Conservation (phyloP, 1,140 invertebrate species). For the Dryas iulia region DNA sequence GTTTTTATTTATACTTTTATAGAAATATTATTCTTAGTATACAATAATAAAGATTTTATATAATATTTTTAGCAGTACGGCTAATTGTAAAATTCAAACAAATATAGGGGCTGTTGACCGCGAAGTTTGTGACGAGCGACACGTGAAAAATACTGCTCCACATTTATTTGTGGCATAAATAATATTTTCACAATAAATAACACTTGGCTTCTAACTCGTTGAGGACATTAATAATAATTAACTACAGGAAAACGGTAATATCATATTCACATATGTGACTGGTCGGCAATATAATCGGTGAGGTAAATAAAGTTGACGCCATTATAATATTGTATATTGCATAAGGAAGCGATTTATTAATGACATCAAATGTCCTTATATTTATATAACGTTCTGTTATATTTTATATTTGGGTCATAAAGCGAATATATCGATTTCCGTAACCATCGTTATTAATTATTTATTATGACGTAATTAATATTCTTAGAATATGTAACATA, state of each 20-base stretch:
- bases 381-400: not conserved
- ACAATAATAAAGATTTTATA: not conserved
- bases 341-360: slow-evolving; percentile 17
- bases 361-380: not conserved
- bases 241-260: slow-evolving; percentile 32
- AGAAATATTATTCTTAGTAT: too few species aligned
- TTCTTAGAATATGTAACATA: not conserved
- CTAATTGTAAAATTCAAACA: slow-evolving; percentile 12
- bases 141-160: slow-evolving; percentile 39
- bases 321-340: slow-evolving; percentile 1
- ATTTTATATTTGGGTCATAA: too few species aligned
- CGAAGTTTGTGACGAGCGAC: slow-evolving; percentile 28
- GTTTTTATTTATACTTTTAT: too few species aligned
- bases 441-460: too few species aligned
- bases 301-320: slow-evolving; percentile 16
- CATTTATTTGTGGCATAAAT: slow-evolving; percentile 40
- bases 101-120: slow-evolving; percentile 33
- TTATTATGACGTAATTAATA: too few species aligned
- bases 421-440: not conserved
- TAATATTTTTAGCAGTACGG: not conserved
- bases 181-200: slow-evolving; percentile 39
- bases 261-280: slow-evolving; percentile 24
- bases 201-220: slow-evolving; percentile 24
- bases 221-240: slow-evolving; percentile 33
- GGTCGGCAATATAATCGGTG: slow-evolving; percentile 18